phyloP scores from a whole-genome alignment of 2,797 vertebrate species.

The Sebastolobus alascanus region DNA sequence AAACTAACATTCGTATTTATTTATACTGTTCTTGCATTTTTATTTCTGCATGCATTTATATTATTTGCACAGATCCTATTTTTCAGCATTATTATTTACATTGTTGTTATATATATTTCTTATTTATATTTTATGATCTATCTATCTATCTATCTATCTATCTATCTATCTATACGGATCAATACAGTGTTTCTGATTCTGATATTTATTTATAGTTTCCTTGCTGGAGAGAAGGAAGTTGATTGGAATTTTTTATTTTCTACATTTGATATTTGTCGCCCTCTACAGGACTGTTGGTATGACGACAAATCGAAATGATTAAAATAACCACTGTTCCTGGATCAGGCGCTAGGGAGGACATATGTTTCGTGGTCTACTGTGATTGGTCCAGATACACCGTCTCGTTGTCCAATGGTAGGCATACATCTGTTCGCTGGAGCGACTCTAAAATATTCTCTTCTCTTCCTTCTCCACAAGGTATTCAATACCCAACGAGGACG shows the following conservation, averaged over 20 bases:
- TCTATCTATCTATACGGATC: no score
- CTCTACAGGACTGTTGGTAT: slow-evolving; percentile 10
- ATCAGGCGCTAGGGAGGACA: slow-evolving; percentile 14
- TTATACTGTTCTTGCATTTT: no score
- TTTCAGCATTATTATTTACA: no score
- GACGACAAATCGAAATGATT: rapidly evolving
- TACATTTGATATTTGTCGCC: background rate
- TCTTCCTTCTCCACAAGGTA: slow-evolving; percentile 56
- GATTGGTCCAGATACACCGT: slow-evolving; percentile 76
- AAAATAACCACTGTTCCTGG: slow-evolving; percentile 40
- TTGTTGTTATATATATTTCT: no score
- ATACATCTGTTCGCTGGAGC: slow-evolving; percentile 88
- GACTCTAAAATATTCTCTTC: slow-evolving; percentile 75
- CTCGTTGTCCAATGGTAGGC: slow-evolving; percentile 74
- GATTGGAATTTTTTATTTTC: background rate
- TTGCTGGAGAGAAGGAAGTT: no score
- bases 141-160: no score
- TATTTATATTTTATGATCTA: no score
- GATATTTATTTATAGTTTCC: no score
- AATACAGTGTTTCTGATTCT: no score
- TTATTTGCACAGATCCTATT: no score
- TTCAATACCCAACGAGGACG: background rate
- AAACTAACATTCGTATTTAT: no score
- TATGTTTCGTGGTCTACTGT: slow-evolving; percentile 83
- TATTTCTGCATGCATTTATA: no score